These are phyloP conservation scores for Galerucella nymphaeae DNA, from an alignment of 2,888 invertebrate genomes.

Conservation along the genomic window DNA sequence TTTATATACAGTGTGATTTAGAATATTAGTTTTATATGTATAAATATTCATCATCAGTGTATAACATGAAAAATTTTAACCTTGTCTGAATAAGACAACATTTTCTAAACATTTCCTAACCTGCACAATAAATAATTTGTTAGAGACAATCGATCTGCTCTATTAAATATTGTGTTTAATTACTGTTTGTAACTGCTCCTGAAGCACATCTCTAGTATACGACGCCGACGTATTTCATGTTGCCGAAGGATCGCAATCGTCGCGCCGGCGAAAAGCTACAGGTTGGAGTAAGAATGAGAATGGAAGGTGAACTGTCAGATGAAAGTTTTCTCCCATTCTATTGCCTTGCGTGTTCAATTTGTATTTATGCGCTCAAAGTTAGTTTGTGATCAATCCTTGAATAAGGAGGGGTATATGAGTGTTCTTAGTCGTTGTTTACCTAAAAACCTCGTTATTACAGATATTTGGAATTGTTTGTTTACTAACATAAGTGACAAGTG, in stretches of 20 bases:
- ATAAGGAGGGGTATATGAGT: not conserved
- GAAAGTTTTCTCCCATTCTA: constrained; percentile 36
- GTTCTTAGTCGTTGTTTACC: not conserved
- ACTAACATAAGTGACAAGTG: not conserved
- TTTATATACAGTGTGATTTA: too few relatives aligned
- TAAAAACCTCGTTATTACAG: not conserved
- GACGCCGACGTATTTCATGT: constrained; percentile 7
- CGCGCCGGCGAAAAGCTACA: constrained; percentile 51
- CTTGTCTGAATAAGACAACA: too few relatives aligned
- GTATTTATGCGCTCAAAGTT: constrained; percentile 14
- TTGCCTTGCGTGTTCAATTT: constrained; percentile 27
- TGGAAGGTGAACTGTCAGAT: not conserved
- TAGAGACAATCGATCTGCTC: too few relatives aligned
- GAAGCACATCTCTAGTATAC: not conserved
- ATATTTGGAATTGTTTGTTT: constrained; percentile 6
- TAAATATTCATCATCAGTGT: too few relatives aligned
- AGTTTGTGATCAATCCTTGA: not conserved
- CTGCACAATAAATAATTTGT: too few relatives aligned
- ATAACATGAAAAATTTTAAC: too few relatives aligned
- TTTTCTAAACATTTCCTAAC: too few relatives aligned
- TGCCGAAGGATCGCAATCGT: not conserved
- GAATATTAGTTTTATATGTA: too few relatives aligned
- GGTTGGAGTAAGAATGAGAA: constrained; percentile 50
- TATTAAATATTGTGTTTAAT: not conserved
- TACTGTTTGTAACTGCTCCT: not conserved